Percentiles rank a stretch among this genome's conserved stretches.
Evolutionary conservation across 2,888 invertebrate species (phyloP).

Genomic region (Drosophila niveifrons): DNA sequence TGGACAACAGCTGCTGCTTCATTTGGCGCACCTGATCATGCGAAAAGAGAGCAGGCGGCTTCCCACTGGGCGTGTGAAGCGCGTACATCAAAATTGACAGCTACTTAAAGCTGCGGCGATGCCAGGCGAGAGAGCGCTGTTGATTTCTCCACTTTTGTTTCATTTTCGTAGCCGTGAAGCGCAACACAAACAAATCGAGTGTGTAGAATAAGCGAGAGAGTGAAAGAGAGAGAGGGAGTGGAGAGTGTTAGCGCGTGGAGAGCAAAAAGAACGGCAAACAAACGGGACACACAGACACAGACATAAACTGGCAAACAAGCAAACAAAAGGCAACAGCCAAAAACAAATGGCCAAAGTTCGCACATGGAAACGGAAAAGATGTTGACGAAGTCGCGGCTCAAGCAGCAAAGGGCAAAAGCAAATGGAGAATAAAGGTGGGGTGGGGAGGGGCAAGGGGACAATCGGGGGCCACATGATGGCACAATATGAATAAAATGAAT

Average conservation of each 20-base stretch:
- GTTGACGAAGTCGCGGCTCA: constrained; percentile 51
- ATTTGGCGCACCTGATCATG: constrained; percentile 3
- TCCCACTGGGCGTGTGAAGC: neutral
- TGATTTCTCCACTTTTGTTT: constrained; percentile 44
- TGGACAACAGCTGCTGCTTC: constrained; percentile 9
- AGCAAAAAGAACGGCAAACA: constrained; percentile 35
- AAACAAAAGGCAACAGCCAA: constrained; percentile 46
- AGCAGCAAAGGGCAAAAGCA: constrained; percentile 20
- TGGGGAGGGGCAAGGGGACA: neutral
- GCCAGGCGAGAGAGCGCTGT: constrained; percentile 25
- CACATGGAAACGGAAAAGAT: constrained; percentile 44
- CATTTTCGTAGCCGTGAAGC: constrained; percentile 47
- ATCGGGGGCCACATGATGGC: constrained; percentile 34
- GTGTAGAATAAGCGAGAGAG: neutral
- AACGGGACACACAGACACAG: constrained; percentile 51
- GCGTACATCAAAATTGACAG: constrained; percentile 71
- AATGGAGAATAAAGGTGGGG: neutral
- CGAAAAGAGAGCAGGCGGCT: neutral
- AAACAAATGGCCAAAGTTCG: constrained; percentile 70
- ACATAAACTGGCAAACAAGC: constrained; percentile 55
- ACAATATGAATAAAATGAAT: constrained; percentile 80
- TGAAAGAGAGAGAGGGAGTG: neutral
- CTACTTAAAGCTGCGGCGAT: constrained; percentile 60
- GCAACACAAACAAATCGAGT: constrained; percentile 60
- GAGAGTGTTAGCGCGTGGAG: neutral